Base-by-base conservation (phyloP, 2,888 invertebrate species). In the Cataglyphis livida region DNA sequence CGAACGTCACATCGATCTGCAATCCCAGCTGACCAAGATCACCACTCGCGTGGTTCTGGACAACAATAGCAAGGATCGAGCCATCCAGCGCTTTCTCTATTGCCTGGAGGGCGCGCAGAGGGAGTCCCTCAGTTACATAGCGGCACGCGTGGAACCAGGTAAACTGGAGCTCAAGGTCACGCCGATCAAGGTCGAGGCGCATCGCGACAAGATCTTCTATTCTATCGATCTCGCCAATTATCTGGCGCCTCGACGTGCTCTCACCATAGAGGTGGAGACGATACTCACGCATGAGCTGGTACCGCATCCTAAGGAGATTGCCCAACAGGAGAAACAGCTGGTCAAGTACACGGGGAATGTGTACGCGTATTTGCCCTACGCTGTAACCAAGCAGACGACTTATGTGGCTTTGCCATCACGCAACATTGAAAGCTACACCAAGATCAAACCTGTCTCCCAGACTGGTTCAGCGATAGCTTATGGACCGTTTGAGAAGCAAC, bases 301-400 rank as follows among this genome's bases (percentile, higher is more conserved):
- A 44, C 98, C 99, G 0, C 98, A 97, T 95, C 99, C 99, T 1
- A 96, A 96, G 12, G 96, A 97, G 90, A 99, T 99, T 84, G 96
- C 97, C 0, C 99, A 99, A 94, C 97, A 98, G 85, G 99, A 99
- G 92, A 98, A 98, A 91, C 99, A 99, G 93, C 95, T 98, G 87
- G 98, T 99, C 0, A 96, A 97, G 88, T 99, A 97, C 93, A 96
- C 95, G 88, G 99, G 98, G 38, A 98, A 97, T 92, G 96, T 98
- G 82, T 98, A 98, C 93, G 95, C 97, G 78, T 98, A 96, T 93
- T 96, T 98, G 0, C 98, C 98, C 0, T 99, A 99, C 94, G 94
- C 95, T 82, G 97, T 98, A 0, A 94, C 95, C 0, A 96, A 97
- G 57, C 99, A 99, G 94, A 98, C 97, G 88, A 98, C 98, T 0